A percentile compares a stretch with the other conserved stretches of the same genome.
These are phyloP conservation scores for Macaria liturata DNA, from an alignment of 2,888 invertebrate species.

Conservation along the genomic window DNA sequence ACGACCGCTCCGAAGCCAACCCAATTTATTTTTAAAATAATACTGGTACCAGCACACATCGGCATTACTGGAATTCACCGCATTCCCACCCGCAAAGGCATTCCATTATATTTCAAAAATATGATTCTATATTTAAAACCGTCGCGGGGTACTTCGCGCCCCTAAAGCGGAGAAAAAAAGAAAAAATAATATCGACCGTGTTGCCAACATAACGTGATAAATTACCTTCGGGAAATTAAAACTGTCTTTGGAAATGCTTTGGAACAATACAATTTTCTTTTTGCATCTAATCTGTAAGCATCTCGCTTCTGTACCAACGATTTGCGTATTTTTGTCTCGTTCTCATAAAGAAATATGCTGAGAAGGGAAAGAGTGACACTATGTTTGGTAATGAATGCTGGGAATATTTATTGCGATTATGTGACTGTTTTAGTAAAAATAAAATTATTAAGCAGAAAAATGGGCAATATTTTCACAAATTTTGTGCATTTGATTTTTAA, in stretches of 20 bases:
- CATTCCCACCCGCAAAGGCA: conserved; percentile 75
- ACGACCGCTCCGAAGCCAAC: background rate
- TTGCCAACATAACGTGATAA: conserved; percentile 62
- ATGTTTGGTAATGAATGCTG: conserved; percentile 32
- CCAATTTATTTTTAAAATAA: conserved; percentile 17
- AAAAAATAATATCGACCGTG: conserved; percentile 62
- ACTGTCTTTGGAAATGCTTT: conserved; percentile 62
- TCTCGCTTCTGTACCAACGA: conserved; percentile 41
- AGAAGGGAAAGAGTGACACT: conserved; percentile 32
- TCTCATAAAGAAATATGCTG: conserved; percentile 16
- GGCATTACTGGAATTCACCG: conserved; percentile 25
- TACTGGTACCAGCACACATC: conserved; percentile 30
- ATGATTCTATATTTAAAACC: conserved; percentile 71
- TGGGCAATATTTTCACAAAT: no score
- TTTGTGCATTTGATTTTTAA: no score
- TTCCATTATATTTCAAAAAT: conserved; percentile 62
- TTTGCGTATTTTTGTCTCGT: conserved; percentile 33
- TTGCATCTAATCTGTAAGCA: conserved; percentile 42
- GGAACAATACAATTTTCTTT: conserved; percentile 78
- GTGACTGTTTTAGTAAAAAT: conserved; percentile 28
- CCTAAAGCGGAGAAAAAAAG: conserved; percentile 57
- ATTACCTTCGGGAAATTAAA: conserved; percentile 84
- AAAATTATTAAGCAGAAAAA: no score
- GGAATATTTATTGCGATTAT: conserved; percentile 30
- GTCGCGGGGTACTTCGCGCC: conserved; percentile 69